Conservation (phyloP, 2,888 invertebrate species). For the Strigamia maritima region DNA sequence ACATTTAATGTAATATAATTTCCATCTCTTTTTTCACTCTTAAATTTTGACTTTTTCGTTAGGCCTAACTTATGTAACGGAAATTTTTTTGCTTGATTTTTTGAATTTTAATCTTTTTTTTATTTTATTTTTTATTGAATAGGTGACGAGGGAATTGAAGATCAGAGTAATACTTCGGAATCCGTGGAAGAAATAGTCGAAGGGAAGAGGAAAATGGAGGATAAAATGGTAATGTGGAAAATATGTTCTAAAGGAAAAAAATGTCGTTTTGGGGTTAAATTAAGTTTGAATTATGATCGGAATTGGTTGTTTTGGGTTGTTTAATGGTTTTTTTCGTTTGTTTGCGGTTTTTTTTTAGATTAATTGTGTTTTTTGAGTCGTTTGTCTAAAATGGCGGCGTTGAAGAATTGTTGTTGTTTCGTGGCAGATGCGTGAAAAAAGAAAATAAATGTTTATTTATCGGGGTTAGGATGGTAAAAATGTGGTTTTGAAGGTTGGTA, state of each 20-base stretch:
- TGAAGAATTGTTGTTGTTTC: too few relatives aligned
- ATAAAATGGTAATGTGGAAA: background rate
- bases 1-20: background rate
- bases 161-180: constrained; percentile 47
- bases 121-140: background rate
- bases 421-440: too few relatives aligned
- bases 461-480: too few relatives aligned
- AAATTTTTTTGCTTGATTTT: background rate
- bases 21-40: background rate
- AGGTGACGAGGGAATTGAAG: constrained; percentile 54
- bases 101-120: background rate
- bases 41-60: background rate
- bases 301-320: background rate
- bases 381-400: too few relatives aligned
- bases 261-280: background rate
- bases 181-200: constrained; percentile 42
- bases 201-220: constrained; percentile 39
- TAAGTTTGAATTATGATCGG: too few relatives aligned
- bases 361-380: background rate
- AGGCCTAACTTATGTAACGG: background rate
- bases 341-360: background rate
- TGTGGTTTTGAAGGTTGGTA: too few relatives aligned
- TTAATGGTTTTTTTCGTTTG: background rate
- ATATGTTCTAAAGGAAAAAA: background rate
- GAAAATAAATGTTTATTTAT: too few relatives aligned